Evolutionary conservation across 2,797 vertebrate species (phyloP), one percentile per base, ranked within the genome.

Genomic region (Otolemur crassicaudatus): DNA sequence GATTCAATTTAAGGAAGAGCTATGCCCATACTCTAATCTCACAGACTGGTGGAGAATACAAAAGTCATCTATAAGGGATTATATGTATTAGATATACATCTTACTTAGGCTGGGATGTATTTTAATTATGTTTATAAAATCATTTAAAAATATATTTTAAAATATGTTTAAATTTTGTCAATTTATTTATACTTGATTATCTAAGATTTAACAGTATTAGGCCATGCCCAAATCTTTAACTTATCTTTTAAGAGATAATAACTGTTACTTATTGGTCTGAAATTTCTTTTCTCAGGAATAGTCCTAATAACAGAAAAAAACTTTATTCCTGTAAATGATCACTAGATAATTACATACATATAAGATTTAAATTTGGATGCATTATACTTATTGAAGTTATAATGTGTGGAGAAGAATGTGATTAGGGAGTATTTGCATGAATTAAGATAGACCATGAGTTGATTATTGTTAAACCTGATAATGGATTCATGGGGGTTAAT

Each of bases 91-190:
- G 49, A 92, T 67, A 95, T 63, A 56, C 40, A 77, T 40, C 13
- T 93, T 96, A 53, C 4, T 49, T 65, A 80, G 17, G 14, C 65
- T 60, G 7, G 5, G 2, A 43, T 80, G 76, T 56, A 92, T 75
- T 94, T 96, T 93, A 95, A 89, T 91, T 96, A 77, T 56, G 70
- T 94, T 95, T 87, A 80, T 53, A 58, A 56, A 89, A 58, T 14
- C n/a, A 91, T 76, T 92, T 46, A 73, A 14, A 96, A 49, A 81
- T 67, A 8, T 40, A 31, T 75, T 85, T 82, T 88, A 94, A 95
- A 94, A 63, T 53, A 72, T 67, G 16, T 65, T 79, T 90, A 88
- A 56, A 75, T 72, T 89, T 92, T 86, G 19, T 88, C 46, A 85
- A 19, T 79, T 92, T 87, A 77, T 86, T 31, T 69, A 63, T 20